A percentile compares a stretch with the other conserved stretches of the same genome.
phyloP scores from a whole-genome alignment of 2,888 invertebrate species.

The Meiosimyza platycephala region DNA sequence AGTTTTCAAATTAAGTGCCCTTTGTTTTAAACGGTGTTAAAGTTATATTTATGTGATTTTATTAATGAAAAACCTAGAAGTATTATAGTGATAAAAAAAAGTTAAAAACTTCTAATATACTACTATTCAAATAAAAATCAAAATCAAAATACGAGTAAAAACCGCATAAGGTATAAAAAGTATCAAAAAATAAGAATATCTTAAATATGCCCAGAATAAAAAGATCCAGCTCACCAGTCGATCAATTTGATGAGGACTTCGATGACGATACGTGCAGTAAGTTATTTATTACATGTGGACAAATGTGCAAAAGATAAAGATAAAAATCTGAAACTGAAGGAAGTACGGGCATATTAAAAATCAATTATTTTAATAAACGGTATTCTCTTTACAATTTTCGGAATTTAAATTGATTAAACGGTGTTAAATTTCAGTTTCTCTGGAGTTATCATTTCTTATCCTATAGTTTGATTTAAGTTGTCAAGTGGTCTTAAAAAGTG shows the following conservation, averaged over 20 bases:
- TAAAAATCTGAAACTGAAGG: not conserved
- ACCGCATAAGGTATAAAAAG: not conserved
- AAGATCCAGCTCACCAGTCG: conserved; percentile 60
- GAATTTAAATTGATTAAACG: too few species aligned
- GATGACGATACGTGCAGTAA: conserved; percentile 66
- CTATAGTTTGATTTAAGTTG: too few species aligned
- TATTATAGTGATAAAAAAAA: not conserved
- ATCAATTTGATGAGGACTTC: conserved; percentile 64
- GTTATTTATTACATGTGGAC: conserved; percentile 35
- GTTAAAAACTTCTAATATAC: not conserved
- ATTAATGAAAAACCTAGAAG: not conserved
- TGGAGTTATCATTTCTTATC: too few species aligned
- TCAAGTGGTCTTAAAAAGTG: too few species aligned
- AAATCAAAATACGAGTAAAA: not conserved
- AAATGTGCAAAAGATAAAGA: not conserved
- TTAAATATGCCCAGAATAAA: conserved; percentile 59
- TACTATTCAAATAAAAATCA: not conserved
- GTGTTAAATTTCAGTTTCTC: too few species aligned
- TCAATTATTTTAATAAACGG: too few species aligned
- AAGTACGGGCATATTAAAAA: too few species aligned
- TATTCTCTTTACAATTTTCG: too few species aligned
- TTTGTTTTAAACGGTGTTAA: too few species aligned
- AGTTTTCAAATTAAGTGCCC: too few species aligned
- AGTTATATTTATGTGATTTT: too few species aligned
- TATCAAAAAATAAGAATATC: not conserved